Evolutionary conservation across 2,113 vertebrate genomes (phyloP), one percentile per base, ranked within the genome.

Genomic region (Numida meleagris): DNA sequence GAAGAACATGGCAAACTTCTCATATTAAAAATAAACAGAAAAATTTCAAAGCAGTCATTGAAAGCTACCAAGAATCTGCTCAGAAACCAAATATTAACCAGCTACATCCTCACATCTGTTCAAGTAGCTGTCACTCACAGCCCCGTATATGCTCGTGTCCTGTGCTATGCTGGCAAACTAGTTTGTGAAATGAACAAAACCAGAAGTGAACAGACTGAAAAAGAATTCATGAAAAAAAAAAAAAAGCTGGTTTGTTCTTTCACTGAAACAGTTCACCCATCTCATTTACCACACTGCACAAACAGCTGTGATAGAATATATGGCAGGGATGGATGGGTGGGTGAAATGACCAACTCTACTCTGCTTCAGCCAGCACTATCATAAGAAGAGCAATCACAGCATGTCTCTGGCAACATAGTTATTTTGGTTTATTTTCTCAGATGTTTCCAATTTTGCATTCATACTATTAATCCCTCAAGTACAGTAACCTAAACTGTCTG

Each of bases 121-220:
- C 77, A 51, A 38, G 21, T 24, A 38, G 42, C 36, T 83, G 51
- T 46, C 16, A n/a, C 85, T 72, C 67, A 31, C 36, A 42, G 38
- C 18, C 51, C n/a, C 12, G 21, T 27, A 46, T 10, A 21, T 0
- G 5, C 31, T 53, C 57, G 24, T 2, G 2, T 40, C 57, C 40
- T 14, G 9, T 29, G 40, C 45, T 58, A 40, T 29, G 51, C 42
- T 83, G 67, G 36, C 40, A 86, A 72, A 72, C 31, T 46, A 27
- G 40, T 38, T 82, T 4, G n/a, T 24, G 23, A 88, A 63, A 59
- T 14, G 3, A 79, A 71, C 34, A 53, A 74, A 80, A 46, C 13
- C 46, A 34, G 40, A 68, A 34, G 8, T 31, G 31, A 86, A 79
- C 24, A 61, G 77, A 79, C 13, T 40, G 59, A 29, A 74, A 82